A percentile compares a stretch with the other conserved stretches of the same genome.
phyloP scores from a whole-genome alignment of 1,140 invertebrate species.

The Pseudomyrmex flavicornis region DNA sequence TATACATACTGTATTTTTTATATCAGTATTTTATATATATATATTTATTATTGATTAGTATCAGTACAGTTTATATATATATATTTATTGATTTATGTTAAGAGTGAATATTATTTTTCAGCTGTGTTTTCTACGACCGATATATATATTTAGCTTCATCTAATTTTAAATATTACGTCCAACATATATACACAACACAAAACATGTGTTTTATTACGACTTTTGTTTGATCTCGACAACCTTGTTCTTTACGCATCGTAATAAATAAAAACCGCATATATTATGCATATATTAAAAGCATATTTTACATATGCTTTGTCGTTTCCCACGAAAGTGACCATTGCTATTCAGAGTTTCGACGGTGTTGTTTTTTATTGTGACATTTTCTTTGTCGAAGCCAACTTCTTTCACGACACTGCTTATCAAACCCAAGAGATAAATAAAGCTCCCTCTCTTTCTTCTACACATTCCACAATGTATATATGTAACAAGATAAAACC shows the following conservation, averaged over 20 bases:
- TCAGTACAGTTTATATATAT: neutral
- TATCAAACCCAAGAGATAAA: neutral
- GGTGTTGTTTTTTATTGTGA: too few species aligned
- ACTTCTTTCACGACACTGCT: too few species aligned
- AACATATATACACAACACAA: neutral
- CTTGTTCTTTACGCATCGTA: conserved; percentile 26
- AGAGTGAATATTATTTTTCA: neutral
- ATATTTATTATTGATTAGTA: too few species aligned
- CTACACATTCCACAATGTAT: too few species aligned
- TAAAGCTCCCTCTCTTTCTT: too few species aligned
- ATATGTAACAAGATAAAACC: neutral
- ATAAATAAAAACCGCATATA: neutral
- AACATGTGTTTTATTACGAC: neutral
- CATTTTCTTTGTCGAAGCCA: too few species aligned
- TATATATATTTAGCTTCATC: conserved; percentile 12
- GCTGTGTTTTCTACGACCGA: neutral
- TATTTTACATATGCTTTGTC: neutral
- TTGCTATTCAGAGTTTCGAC: neutral
- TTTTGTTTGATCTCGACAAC: conserved; percentile 25
- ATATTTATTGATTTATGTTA: neutral
- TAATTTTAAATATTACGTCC: conserved; percentile 28
- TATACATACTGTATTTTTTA: too few species aligned
- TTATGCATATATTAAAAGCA: neutral
- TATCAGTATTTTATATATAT: too few species aligned
- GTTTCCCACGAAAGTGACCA: too few species aligned